Evolutionary conservation across 2,113 vertebrate species (phyloP), one percentile per base, ranked within the genome.

Genomic region (Notarius quadriscutis): DNA sequence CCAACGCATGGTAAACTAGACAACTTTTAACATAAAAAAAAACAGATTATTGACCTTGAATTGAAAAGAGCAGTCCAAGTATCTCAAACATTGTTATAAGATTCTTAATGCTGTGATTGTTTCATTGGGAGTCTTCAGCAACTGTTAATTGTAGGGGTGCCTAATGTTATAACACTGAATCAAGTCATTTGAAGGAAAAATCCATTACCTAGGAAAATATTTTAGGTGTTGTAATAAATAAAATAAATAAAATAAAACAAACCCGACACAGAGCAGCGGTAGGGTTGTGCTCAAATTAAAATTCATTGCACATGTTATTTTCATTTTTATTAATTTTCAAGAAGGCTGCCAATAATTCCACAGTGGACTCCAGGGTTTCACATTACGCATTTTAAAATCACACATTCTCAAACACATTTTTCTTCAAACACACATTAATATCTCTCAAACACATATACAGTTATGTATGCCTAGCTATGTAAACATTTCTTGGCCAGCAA

Each of bases 401-500:
- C 15, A 63, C 17, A n/a, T 34, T 58, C 71, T 50, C 55, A 25
- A 30, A 53, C 15, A 63, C 9, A n/a, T 14, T 85, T 41, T 41
- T 41, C 41, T 41, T 41, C 41, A 41, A 41, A 41, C 41, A 41
- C 41, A 41, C 41, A 41, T 41, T 41, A 41, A 41, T 41, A 41
- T 41, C 51, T 48, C 80, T 63, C 22, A 82, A 30, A 53, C 50
- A 41, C 7, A 30, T n/a, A 25, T 53, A 80, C n/a, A 81, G 14
- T 34, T 34, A 62, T 27, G 81, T 67, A 25, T 10, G 1, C 83
- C 20, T 53, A 67, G 57, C 15, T 53, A 78, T 51, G 25, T 86
- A 78, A 86, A 80, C 75, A 41, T 69, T 80, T 41, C 22, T 27
- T 69, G 9, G 50, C 25, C 63, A 50, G 27, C 67, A 86, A 63